Base-by-base conservation (phyloP, 1,140 invertebrate genomes). In the Mactra quadrangularis region DNA sequence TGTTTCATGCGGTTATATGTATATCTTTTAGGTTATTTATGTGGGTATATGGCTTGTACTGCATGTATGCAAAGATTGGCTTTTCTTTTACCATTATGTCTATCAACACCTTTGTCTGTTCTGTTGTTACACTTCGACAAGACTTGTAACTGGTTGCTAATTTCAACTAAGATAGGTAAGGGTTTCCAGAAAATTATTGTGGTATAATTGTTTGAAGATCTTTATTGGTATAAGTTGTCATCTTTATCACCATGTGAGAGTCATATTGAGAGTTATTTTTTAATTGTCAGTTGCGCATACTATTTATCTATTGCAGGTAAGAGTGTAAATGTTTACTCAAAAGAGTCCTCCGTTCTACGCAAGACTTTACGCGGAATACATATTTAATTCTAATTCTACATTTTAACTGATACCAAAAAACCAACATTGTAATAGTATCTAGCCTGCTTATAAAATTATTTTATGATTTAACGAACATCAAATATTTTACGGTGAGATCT, bases 1-100 rank as follows among this genome's bases (percentile, higher is more conserved):
- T n/a, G n/a, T n/a, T n/a, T n/a, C n/a, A n/a, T n/a, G n/a, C n/a
- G n/a, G n/a, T n/a, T n/a, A n/a, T n/a, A n/a, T n/a, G n/a, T n/a
- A n/a, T n/a, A n/a, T 41, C 22, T 4, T 85, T 6, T 57, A 13
- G 82, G 86, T 9, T 89, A 86, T 71, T 41, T 74, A 6, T 38
- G 87, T 35, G 85, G 70, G 11, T 84, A 87, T 45, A 70, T 87
- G 13, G 82, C 70, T 11, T 87, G 85, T 35, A 82, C 77, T 59
- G 85, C 78, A 70, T 86, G 82, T 64, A 85, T 83, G 64, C 64
- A 85, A 33, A 17, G 50, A 13, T 84, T 71, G 15, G 83, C 85
- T 9, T 81, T 89, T 29, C 79, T 74, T 7, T 7, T 85, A 0
- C 88, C 87, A 17, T 31, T 86, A 0, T 31, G 84, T 11, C 47